Evolutionary conservation across 2,888 invertebrate species (phyloP).

Genomic region (Abrostola tripartita): DNA sequence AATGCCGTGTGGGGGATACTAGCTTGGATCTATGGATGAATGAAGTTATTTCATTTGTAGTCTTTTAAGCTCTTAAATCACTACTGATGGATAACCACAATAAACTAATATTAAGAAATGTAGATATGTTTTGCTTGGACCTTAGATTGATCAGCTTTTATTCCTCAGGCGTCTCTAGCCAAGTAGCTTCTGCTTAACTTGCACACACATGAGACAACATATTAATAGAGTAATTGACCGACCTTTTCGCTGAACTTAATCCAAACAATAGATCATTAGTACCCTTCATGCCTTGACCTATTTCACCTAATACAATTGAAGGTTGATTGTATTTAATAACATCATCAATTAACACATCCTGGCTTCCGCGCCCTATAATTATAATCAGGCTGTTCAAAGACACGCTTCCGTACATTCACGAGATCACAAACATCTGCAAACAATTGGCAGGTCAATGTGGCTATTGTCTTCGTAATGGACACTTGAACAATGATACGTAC

Average conservation of each 20-base stretch:
- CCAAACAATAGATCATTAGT: conserved; percentile 45
- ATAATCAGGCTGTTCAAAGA: conserved; percentile 42
- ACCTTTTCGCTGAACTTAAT: conserved; percentile 15
- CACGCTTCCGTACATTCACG: conserved; percentile 61
- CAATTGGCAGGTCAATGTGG: conserved; percentile 32
- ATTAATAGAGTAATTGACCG: conserved; percentile 5
- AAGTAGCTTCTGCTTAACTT: too few species aligned
- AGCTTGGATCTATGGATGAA: too few species aligned
- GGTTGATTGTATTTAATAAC: conserved; percentile 27
- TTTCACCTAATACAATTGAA: conserved; percentile 54
- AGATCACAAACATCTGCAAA: conserved; percentile 22
- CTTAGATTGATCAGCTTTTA: too few species aligned
- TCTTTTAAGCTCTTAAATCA: too few species aligned
- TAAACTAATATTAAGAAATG: too few species aligned
- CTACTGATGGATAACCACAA: too few species aligned
- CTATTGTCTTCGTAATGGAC: conserved; percentile 49
- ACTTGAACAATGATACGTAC: conserved; percentile 45
- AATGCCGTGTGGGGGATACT: too few species aligned
- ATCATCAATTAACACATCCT: conserved; percentile 38
- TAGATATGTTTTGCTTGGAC: too few species aligned
- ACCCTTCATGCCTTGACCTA: conserved; percentile 38
- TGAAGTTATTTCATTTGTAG: too few species aligned
- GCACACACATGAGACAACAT: neutral
- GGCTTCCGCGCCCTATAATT: conserved; percentile 51
- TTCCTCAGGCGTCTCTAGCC: too few species aligned